These are phyloP conservation scores for Tauraco hartlaubi DNA, from an alignment of 2,797 vertebrate species.

Conservation along the genomic window DNA sequence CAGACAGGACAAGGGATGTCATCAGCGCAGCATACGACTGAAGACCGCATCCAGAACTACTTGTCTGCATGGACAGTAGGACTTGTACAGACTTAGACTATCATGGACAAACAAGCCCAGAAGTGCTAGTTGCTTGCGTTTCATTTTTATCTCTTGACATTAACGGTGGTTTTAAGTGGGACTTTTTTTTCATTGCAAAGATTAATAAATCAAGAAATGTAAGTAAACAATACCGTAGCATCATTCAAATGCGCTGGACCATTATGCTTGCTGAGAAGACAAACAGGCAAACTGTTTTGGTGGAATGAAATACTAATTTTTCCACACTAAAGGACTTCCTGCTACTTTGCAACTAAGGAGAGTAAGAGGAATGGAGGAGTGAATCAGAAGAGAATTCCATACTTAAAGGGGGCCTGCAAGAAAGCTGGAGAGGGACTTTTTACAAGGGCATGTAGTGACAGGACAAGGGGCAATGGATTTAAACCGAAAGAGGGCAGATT, in stretches of 20 bases:
- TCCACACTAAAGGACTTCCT: background rate
- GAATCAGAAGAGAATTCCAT: background rate
- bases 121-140: background rate
- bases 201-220: background rate
- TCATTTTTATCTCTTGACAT: background rate
- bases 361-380: background rate
- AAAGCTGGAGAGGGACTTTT: too few relatives aligned
- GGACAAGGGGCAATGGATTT: too few relatives aligned
- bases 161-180: background rate
- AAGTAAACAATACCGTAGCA: background rate
- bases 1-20: background rate
- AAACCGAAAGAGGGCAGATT: too few relatives aligned
- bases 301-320: background rate
- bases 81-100: background rate
- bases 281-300: background rate
- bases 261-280: background rate
- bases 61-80: background rate
- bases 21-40: background rate
- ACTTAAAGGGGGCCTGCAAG: background rate
- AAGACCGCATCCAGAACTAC: background rate
- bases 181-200: background rate
- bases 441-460: too few relatives aligned
- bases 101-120: background rate
- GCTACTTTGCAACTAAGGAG: background rate
- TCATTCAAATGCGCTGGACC: background rate